These are phyloP conservation scores for Sarcoramphus papa DNA, from an alignment of 2,797 vertebrate species.

Conservation along the genomic window DNA sequence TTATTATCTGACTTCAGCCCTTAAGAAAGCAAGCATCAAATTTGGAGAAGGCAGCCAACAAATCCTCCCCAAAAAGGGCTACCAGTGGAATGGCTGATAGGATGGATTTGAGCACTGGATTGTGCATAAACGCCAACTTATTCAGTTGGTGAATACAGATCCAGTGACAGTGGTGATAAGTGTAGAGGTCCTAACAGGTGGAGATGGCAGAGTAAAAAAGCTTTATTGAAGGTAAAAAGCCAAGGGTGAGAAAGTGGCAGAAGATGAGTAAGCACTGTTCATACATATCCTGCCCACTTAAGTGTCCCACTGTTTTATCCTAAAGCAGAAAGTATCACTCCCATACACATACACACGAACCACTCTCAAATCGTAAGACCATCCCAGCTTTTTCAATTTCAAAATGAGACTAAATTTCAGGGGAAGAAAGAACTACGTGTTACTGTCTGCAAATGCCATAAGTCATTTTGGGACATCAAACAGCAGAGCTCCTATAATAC, in stretches of 20 bases:
- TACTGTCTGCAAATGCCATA: background rate
- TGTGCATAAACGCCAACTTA: background rate
- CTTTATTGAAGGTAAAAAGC: background rate
- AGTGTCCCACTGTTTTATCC: background rate
- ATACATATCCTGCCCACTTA: background rate
- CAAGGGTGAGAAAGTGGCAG: background rate
- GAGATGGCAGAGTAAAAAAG: background rate
- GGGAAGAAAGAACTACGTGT: background rate
- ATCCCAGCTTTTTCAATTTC: background rate
- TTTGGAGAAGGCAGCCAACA: background rate
- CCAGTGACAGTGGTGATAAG: background rate
- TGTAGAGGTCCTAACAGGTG: background rate
- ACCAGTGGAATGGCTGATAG: background rate
- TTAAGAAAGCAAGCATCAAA: background rate
- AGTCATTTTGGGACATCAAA: background rate
- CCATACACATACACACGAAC: rapidly evolving
- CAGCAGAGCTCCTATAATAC: background rate
- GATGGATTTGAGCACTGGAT: background rate
- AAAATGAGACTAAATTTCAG: background rate
- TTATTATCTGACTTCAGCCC: background rate
- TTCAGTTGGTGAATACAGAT: background rate
- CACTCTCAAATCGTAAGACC: background rate
- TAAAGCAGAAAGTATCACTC: background rate
- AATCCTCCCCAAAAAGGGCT: background rate
- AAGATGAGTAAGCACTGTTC: background rate